phyloP scores from a whole-genome alignment of 2,113 vertebrate genomes.

The Globicephala melas region DNA sequence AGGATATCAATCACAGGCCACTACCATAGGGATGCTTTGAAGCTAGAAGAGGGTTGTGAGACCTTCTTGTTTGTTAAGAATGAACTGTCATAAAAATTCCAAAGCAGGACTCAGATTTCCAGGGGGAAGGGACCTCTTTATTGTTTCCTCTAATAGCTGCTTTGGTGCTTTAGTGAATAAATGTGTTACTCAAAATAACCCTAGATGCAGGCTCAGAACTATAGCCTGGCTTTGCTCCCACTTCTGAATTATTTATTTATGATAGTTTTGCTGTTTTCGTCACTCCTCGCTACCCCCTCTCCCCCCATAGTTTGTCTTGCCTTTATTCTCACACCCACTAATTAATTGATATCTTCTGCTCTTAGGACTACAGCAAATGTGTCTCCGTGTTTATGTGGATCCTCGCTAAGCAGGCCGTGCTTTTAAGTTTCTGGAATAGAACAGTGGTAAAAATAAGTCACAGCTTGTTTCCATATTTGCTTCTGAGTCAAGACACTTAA shows the following conservation, averaged over 20 bases:
- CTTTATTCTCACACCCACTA: slow-evolving; percentile 37
- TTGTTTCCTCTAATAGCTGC: slow-evolving; percentile 61
- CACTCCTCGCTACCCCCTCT: neutral
- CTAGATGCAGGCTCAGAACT: neutral
- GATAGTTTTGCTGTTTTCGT: slow-evolving; percentile 31
- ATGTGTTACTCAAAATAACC: slow-evolving; percentile 47
- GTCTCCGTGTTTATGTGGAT: neutral
- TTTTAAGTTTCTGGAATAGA: slow-evolving; percentile 48
- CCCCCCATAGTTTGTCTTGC: neutral
- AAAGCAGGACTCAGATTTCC: slow-evolving; percentile 65
- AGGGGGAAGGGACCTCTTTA: slow-evolving; percentile 52
- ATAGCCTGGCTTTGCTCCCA: neutral
- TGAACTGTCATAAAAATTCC: slow-evolving; percentile 76
- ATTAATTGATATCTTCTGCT: slow-evolving; percentile 46
- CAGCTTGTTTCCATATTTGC: slow-evolving; percentile 46
- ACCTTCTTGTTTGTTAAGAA: slow-evolving; percentile 66
- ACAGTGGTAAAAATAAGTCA: slow-evolving; percentile 54
- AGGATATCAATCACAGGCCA: neutral
- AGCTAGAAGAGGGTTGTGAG: slow-evolving; percentile 45
- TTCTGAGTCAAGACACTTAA: slow-evolving; percentile 12
- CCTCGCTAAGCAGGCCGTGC: neutral
- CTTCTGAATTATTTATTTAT: slow-evolving; percentile 31
- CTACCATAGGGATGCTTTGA: slow-evolving; percentile 50
- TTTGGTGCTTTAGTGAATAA: slow-evolving; percentile 45
- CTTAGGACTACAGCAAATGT: neutral